Conservation (phyloP, 2,797 vertebrate species). For the Melanotaenia pygmaea region DNA sequence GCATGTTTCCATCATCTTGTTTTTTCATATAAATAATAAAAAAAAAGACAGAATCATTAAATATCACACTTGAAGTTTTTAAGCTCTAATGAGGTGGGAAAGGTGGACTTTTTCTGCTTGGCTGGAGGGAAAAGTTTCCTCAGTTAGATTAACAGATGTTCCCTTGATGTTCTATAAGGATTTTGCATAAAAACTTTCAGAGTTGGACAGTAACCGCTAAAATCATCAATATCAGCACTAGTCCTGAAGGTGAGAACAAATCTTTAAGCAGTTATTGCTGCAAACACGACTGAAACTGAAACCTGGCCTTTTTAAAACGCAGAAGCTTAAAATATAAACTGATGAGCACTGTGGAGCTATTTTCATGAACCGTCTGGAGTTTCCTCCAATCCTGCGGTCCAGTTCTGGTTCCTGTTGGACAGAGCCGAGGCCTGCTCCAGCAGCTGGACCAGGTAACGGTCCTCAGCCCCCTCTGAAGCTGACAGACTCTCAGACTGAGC, state of each 20-base stretch:
- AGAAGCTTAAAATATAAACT: not conserved
- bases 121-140: too few relatives aligned
- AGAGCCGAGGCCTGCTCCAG: conserved; percentile 47
- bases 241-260: not conserved
- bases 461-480: not conserved
- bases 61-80: not conserved
- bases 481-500: conserved; percentile 60
- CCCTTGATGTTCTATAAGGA: not conserved
- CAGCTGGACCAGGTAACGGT: conserved; percentile 32
- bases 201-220: too few relatives aligned
- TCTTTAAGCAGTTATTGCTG: conserved; percentile 30
- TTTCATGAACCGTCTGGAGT: conserved; percentile 20
- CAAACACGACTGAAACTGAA: conserved; percentile 17
- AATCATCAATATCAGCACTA: not conserved
- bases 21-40: not conserved
- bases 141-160: not conserved
- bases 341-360: not conserved
- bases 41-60: too few relatives aligned
- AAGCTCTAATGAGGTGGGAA: not conserved
- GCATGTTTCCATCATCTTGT: not conserved
- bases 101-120: not conserved
- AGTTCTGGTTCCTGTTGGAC: conserved; percentile 24
- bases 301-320: not conserved
- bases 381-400: conserved; percentile 13
- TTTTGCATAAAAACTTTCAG: too few relatives aligned